Percentiles rank a stretch among this genome's conserved stretches.
Conservation (phyloP, 2,113 vertebrate species). For the Epinephelus moara region DNA sequence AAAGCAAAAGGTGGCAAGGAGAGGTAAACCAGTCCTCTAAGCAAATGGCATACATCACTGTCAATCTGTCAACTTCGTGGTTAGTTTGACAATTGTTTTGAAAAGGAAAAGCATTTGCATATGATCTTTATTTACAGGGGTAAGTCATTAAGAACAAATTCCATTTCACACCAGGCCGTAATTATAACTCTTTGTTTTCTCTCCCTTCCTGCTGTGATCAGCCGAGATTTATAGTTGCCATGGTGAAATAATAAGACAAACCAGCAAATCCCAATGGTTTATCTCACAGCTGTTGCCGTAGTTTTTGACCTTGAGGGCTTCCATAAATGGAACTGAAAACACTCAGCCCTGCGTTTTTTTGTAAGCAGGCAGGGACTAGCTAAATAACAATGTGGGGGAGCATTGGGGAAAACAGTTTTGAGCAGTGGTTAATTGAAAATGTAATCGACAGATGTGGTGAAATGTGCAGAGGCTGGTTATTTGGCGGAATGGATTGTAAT, state of each 20-base stretch:
- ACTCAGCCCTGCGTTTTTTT: slow-evolving; percentile 50
- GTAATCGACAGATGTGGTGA: slow-evolving; percentile 64
- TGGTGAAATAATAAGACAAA: slow-evolving; percentile 75
- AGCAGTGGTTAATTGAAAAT: slow-evolving; percentile 75
- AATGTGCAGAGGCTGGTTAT: slow-evolving; percentile 27
- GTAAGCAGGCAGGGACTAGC: slow-evolving; percentile 39
- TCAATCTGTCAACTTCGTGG: slow-evolving; percentile 37
- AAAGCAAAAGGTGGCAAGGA: slow-evolving; percentile 16
- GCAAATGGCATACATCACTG: slow-evolving; percentile 17
- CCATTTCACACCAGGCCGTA: slow-evolving; percentile 62
- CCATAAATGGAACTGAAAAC: slow-evolving; percentile 70
- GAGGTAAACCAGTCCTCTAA: slow-evolving; percentile 30
- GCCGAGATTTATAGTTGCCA: slow-evolving; percentile 71
- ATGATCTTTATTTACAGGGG: slow-evolving; percentile 61
- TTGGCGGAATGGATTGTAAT: slow-evolving; percentile 24
- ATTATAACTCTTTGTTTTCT: slow-evolving; percentile 77
- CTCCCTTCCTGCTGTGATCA: slow-evolving; percentile 66
- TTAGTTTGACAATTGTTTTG: slow-evolving; percentile 56
- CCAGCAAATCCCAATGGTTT: slow-evolving; percentile 66
- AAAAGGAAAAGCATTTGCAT: slow-evolving; percentile 52
- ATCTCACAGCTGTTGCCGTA: slow-evolving; percentile 70
- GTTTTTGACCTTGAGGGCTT: slow-evolving; percentile 76
- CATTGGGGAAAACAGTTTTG: slow-evolving; percentile 49
- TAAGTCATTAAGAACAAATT: slow-evolving; percentile 71
- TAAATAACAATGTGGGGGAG: slow-evolving; percentile 50